Base-by-base conservation (phyloP, 2,113 vertebrate genomes). In the Corythaeola cristata region DNA sequence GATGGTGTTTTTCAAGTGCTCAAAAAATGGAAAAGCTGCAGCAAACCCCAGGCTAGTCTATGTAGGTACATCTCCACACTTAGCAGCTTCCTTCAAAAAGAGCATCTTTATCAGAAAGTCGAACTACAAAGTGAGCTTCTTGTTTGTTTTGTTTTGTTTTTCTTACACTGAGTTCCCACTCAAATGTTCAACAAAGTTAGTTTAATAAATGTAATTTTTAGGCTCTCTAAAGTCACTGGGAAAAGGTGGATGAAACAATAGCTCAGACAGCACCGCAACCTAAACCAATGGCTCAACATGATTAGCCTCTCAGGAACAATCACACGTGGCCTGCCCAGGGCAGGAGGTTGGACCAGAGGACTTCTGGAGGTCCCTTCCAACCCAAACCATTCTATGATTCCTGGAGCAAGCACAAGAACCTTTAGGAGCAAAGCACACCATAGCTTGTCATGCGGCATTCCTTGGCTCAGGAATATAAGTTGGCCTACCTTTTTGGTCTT, bases 401-500 rank as follows among this genome's bases (percentile, higher is more conserved):
- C 33, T 71, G 52, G 8, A 90, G 58, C 73, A 94, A 66, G 26
- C 52, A 83, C 37, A 49, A 44, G 26, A 39, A 82, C 37, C 56
- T 9, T 12, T 32, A 56, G 49, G 30, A 92, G 35, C 28, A 88
- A 37, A 47, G 47, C 41, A 69, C 32, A 56, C 27, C 35, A n/a
- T 2, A 71, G 73, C 0, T 5, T 49, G 33, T 20, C 41, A 27
- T 1, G 9, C 7, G 2, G 32, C 7, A 9, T 20, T 66, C 58
- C 47, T 49, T 3, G 7, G 56, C 45, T 50, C 37, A 63, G 45
- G 53, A 89, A 44, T 22, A 67, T 17, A 62, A 19, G 27, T 5
- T 79, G 21, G 24, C 97, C 89, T 74, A 98, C 98, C 98, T 98
- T 64, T 96, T 98, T 52, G 52, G 68, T 41, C 41, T 63, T 47